Percentiles rank a stretch among this genome's conserved stretches.
These are phyloP conservation scores for Gymnocheta viridis DNA, from an alignment of 2,888 invertebrate genomes.

Conservation along the genomic window DNA sequence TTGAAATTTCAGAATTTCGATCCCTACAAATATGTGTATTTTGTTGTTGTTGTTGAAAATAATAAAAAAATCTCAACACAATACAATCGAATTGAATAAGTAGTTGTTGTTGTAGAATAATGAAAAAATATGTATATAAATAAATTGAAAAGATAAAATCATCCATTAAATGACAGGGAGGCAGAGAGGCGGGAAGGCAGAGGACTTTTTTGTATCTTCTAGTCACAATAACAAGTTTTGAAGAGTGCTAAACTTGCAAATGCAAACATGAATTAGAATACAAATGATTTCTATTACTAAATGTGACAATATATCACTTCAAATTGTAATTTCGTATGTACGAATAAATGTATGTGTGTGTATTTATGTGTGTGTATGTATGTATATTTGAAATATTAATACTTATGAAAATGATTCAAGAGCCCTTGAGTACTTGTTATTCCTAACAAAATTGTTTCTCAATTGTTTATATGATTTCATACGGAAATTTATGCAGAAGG, in stretches of 20 bases:
- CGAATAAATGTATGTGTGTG: neutral
- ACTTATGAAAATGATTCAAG: constrained; percentile 59
- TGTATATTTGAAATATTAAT: constrained; percentile 44
- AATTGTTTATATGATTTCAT: constrained; percentile 44
- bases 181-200: too few relatives aligned
- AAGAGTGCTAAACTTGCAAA: constrained; percentile 13
- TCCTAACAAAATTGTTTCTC: constrained; percentile 52
- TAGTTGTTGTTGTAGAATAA: constrained; percentile 34
- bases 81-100: constrained; percentile 61
- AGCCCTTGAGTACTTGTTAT: constrained; percentile 53
- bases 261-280: constrained; percentile 25
- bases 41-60: neutral
- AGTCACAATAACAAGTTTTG: constrained; percentile 25
- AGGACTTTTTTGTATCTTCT: constrained; percentile 1
- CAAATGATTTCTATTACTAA: constrained; percentile 20
- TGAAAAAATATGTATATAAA: too few relatives aligned
- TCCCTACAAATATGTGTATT: too few relatives aligned
- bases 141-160: constrained; percentile 53
- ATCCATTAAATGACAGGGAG: constrained; percentile 48
- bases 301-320: constrained; percentile 65
- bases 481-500: constrained; percentile 12
- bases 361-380: neutral
- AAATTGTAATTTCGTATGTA: constrained; percentile 1
- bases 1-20: too few relatives aligned
- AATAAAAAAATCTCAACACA: constrained; percentile 43